Conservation (phyloP, 35 echinoderm and acorn worm genomes). For the Ophioderma brevispina region DNA sequence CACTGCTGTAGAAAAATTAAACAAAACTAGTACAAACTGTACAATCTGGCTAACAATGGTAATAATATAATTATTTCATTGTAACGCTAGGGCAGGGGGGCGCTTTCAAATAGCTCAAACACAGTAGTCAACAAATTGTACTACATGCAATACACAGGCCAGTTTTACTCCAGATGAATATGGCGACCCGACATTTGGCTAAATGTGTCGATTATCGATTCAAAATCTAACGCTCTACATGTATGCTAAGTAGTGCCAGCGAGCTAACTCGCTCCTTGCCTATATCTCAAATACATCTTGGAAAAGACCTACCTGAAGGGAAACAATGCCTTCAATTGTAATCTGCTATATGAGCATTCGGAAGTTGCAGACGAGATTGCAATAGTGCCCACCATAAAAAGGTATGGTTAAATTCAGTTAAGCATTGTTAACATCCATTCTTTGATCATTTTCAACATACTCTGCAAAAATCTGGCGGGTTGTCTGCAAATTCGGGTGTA, state of each 20-base stretch:
- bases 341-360: conserved; percentile 30
- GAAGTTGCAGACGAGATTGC: conserved; percentile 25
- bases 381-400: conserved; percentile 29
- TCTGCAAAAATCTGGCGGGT: neutral
- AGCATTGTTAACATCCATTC: conserved; percentile 19
- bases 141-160: no score
- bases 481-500: conserved; percentile 2
- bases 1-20: no score
- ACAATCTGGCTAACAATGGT: no score
- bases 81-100: no score
- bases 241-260: conserved; percentile 27
- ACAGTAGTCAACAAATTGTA: no score
- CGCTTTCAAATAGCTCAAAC: no score
- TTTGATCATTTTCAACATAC: conserved; percentile 27
- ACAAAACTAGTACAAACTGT: no score
- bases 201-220: conserved; percentile 23
- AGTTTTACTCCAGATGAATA: neutral
- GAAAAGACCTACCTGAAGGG: no score
- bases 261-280: conserved; percentile 2
- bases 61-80: no score
- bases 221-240: conserved; percentile 38
- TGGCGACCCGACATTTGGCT: neutral
- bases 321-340: no score
- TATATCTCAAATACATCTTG: conserved; percentile 26
- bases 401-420: neutral